Conservation (phyloP, 2,797 vertebrate species). For the Schizothorax lantsangensis region DNA sequence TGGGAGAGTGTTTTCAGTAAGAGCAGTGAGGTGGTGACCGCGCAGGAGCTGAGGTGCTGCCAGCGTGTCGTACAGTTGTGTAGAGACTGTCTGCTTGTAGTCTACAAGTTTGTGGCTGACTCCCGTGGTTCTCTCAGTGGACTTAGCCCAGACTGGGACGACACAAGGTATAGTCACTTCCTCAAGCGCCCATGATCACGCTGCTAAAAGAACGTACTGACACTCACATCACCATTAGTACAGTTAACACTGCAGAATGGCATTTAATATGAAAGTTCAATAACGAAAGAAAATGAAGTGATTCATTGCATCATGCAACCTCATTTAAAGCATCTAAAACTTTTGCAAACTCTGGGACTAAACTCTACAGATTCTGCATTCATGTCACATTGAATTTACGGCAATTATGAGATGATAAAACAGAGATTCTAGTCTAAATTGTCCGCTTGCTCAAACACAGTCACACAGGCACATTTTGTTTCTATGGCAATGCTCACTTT, state of each 20-base stretch:
- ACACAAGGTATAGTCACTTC: conserved; percentile 85
- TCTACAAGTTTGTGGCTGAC: conserved; percentile 94
- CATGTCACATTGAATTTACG: background rate
- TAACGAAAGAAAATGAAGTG: background rate
- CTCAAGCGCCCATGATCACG: conserved; percentile 52
- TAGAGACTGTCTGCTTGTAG: conserved; percentile 93
- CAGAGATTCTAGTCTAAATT: background rate
- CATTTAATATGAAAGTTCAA: background rate
- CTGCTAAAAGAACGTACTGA: conserved; percentile 63
- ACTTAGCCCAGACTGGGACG: conserved; percentile 88
- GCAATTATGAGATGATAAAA: background rate
- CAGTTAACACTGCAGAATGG: background rate
- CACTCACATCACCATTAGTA: background rate
- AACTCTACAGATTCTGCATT: background rate
- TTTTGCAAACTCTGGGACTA: background rate
- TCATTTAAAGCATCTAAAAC: background rate
- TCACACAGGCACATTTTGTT: background rate
- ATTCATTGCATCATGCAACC: background rate
- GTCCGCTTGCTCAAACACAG: background rate
- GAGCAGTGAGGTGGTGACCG: conserved; percentile 88
- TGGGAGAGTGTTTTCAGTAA: conserved; percentile 95
- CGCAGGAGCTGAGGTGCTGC: conserved; percentile 93
- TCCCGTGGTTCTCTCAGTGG: conserved; percentile 87
- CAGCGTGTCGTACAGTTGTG: conserved; percentile 94
- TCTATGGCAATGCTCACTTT: background rate